Evolutionary conservation across 2,797 vertebrate genomes (phyloP), one percentile per base, ranked within the genome.

Genomic region (Dallia pectoralis): DNA sequence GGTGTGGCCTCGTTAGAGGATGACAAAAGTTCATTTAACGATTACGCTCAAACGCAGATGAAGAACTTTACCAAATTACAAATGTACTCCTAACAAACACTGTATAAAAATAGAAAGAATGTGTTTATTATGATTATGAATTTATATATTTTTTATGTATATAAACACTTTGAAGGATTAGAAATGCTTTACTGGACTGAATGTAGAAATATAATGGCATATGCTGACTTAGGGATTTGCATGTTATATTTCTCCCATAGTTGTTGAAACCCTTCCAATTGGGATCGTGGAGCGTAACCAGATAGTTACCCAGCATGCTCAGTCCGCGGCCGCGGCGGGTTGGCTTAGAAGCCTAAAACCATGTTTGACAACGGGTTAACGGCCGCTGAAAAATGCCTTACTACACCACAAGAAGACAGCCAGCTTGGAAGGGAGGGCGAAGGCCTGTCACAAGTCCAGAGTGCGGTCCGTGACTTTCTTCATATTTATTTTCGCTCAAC

Each of bases 311-410:
- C 78, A 36, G 77, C 8, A 79, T 84, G 79, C 76, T 79, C 47
- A 76, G 78, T 85, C 76, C 79, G 89, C 74, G 86, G 89, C 83
- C 69, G 32, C 1, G 62, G 84, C 12, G 77, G 81, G 73, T 83
- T 87, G 82, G 85, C 82, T 44, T 76, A 33, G 0, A 59, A 59
- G 77, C 71, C 79, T 59, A 0, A 71, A 73, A 67, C 74, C 79
- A 44, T 88, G 91, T 89, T 90, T 71, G 84, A 91, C 90, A 88
- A 91, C 84, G 90, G 89, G 90, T 92, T 92, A 90, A 91, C 73
- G 83, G 83, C 84, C 87, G 85, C 81, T 83, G 77, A 80, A 77
- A 88, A 91, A 79, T 83, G 81, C 79, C 77, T 79, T 74, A 84
- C 81, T 81, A 85, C 89, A 85, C 89, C 87, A 67, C 90, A 93